These are phyloP conservation scores for Propsilocerus akamusi DNA, from an alignment of 1,140 invertebrate genomes.

Conservation along the genomic window DNA sequence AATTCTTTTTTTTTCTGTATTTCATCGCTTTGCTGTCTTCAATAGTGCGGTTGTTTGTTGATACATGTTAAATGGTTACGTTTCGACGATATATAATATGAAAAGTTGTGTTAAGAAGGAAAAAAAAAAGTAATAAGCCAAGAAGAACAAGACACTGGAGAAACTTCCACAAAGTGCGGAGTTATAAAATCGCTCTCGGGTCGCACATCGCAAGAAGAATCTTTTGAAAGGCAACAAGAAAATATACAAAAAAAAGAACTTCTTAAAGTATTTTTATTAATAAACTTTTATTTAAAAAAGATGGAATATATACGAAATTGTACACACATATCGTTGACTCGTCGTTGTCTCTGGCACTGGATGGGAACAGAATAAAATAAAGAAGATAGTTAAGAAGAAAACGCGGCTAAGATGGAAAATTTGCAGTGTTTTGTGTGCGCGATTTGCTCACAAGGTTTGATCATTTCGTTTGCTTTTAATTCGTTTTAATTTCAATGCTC, in stretches of 20 bases:
- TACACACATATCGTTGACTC: slow-evolving; percentile 1
- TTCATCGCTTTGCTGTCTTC: too few relatives aligned
- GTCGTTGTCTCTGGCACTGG: too few relatives aligned
- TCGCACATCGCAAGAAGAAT: neutral
- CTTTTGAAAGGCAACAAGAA: neutral
- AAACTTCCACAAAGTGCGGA: neutral
- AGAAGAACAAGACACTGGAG: neutral
- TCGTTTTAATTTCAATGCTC: too few relatives aligned
- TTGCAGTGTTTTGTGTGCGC: too few relatives aligned
- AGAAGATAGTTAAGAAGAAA: neutral
- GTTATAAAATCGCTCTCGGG: neutral
- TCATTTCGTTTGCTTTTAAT: too few relatives aligned
- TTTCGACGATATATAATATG: neutral
- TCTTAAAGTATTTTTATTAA: slow-evolving; percentile 4
- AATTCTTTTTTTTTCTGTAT: too few relatives aligned
- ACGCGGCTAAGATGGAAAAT: too few relatives aligned
- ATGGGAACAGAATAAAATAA: neutral
- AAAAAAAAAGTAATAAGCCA: slow-evolving; percentile 1
- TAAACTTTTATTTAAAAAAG: neutral
- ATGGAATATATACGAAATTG: slow-evolving; percentile 1
- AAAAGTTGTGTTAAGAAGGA: neutral
- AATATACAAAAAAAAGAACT: neutral
- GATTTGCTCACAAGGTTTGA: too few relatives aligned
- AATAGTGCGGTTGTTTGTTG: slow-evolving; percentile 4
- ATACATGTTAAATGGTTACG: slow-evolving; percentile 3